These are phyloP conservation scores for Sterna hirundo DNA, from an alignment of 2,113 vertebrate species.

Conservation along the genomic window DNA sequence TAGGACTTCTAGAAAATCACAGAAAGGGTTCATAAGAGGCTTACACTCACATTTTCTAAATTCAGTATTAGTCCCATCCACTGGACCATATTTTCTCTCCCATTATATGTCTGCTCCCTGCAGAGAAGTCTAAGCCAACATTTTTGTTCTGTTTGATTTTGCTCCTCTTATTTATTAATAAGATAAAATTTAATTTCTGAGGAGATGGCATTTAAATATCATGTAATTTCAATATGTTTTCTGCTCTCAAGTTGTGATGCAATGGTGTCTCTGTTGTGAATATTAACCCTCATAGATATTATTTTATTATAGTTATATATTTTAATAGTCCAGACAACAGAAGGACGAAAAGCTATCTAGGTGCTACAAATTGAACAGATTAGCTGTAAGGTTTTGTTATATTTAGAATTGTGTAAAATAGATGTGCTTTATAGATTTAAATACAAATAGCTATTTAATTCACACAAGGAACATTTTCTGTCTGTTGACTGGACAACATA, in stretches of 20 bases:
- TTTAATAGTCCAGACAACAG: conserved; percentile 39
- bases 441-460: conserved; percentile 15
- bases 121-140: not conserved
- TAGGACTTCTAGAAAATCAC: not conserved
- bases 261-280: not conserved
- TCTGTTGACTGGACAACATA: conserved; percentile 6
- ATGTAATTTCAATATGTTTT: not conserved
- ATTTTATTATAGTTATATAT: conserved; percentile 22
- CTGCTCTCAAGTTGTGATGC: not conserved
- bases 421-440: conserved; percentile 33
- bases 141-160: not conserved
- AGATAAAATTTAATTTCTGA: not conserved
- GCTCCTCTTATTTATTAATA: not conserved
- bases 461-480: conserved; percentile 3
- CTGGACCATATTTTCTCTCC: not conserved
- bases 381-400: conserved; percentile 38
- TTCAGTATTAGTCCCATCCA: not conserved
- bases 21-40: not conserved
- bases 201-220: not conserved
- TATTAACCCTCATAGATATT: not conserved
- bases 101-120: not conserved
- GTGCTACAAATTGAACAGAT: conserved; percentile 52
- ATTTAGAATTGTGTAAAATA: conserved; percentile 42
- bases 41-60: not conserved
- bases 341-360: conserved; percentile 2